A percentile compares a stretch with the other conserved stretches of the same genome.
Conservation (phyloP, 2,113 vertebrate species). For the Caracal caracal region DNA sequence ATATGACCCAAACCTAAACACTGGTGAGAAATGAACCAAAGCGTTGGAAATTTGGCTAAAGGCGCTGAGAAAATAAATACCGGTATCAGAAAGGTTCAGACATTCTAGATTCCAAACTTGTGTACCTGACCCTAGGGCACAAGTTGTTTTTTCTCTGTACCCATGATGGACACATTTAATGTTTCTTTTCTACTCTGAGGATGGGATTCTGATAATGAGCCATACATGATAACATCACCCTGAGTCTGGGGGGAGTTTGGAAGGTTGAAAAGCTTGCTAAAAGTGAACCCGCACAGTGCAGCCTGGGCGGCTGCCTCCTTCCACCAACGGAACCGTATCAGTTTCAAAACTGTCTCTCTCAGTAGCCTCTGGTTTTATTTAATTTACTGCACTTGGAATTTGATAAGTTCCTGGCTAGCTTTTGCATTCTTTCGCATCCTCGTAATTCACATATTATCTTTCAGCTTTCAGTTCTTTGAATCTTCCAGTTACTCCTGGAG, state of each 20-base stretch:
- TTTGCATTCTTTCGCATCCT: conserved; percentile 74
- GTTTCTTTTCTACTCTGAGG: conserved; percentile 38
- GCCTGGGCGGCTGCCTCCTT: conserved; percentile 42
- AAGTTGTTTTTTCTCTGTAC: neutral
- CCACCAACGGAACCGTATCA: conserved; percentile 54
- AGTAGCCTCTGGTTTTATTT: conserved; percentile 78
- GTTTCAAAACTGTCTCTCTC: conserved; percentile 71
- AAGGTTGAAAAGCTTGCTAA: conserved; percentile 58
- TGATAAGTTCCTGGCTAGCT: conserved; percentile 75
- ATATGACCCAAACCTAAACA: neutral
- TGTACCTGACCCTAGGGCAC: neutral
- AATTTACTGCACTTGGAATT: conserved; percentile 77
- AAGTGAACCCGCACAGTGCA: neutral
- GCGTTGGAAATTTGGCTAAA: neutral
- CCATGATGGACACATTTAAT: neutral
- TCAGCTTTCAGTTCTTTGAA: conserved; percentile 67
- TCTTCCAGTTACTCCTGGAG: conserved; percentile 56
- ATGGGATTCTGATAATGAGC: neutral
- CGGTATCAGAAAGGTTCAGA: neutral
- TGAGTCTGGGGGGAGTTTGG: neutral
- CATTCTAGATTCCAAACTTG: neutral
- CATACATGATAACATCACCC: neutral
- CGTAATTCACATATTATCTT: conserved; percentile 78
- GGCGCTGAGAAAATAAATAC: conserved; percentile 15
- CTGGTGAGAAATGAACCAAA: conserved; percentile 19